A percentile compares a stretch with the other conserved stretches of the same genome.
phyloP scores from a whole-genome alignment of 1,140 invertebrate species.

The Scaptodrosophila lebanonensis region DNA sequence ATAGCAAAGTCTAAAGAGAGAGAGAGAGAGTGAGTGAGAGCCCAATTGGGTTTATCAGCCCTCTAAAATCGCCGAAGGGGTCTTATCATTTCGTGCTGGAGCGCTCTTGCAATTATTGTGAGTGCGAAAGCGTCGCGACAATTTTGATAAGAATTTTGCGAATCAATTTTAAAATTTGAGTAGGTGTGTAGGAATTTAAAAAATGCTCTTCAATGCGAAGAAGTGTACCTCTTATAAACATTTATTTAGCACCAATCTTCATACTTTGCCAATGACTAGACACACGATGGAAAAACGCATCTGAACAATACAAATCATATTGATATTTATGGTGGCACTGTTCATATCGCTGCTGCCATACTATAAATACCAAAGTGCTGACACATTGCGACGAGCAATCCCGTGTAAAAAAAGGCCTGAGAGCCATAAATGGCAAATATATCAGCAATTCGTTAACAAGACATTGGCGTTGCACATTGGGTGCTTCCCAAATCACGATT shows the following conservation, averaged over 20 bases:
- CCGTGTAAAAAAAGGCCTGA: neutral
- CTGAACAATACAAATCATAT: no score
- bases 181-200: no score
- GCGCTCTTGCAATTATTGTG: no score
- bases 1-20: constrained; percentile 29
- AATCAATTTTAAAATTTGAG: no score
- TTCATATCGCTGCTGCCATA: constrained; percentile 19
- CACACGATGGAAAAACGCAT: no score
- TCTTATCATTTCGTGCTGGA: no score
- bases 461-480: constrained; percentile 11
- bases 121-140: constrained; percentile 3
- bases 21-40: constrained; percentile 9
- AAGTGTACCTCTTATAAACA: no score
- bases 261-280: no score
- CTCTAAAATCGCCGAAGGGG: no score
- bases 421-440: constrained; percentile 12
- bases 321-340: constrained; percentile 22
- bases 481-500: constrained; percentile 41
- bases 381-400: constrained; percentile 16
- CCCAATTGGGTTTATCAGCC: constrained; percentile 24
- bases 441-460: constrained; percentile 30
- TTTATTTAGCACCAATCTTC: no score
- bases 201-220: no score
- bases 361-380: constrained; percentile 48
- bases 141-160: constrained; percentile 24